Base-by-base conservation (phyloP, 2,113 vertebrate species). In the Esox niger region DNA sequence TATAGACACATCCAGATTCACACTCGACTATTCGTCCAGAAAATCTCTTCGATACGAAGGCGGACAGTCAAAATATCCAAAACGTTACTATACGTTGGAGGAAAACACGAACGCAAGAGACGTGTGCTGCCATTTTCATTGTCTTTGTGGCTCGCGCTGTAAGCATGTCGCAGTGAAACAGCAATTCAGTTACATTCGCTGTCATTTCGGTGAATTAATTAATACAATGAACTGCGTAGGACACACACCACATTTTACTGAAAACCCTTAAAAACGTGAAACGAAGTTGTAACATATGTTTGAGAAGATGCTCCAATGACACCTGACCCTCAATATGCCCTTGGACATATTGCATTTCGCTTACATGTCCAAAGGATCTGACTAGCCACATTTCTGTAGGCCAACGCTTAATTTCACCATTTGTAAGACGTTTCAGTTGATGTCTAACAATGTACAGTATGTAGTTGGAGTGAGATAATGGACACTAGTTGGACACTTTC, bases 231-330 rank as follows among this genome's bases (percentile, higher is more conserved):
- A 59, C 29, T 30, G 27, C 6, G 9, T 31, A 27, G 29, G 29
- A 15, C 27, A 59, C 29, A 32, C 6, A 27, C 17, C 27, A 31
- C 26, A 59, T 59, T 59, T 59, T 17, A 17, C 2, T 2, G 27
- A 30, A 29, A 59, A 9, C 6, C 17, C 20, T 21, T 23, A n/a
- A n/a, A n/a, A n/a, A n/a, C n/a, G n/a, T 59, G 13, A 20, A 59
- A 59, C 57, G 57, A 59, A 59, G 6, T 74, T 80, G 77, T 78
- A 80, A 81, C 82, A 82, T 47, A 71, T 52, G 35, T 2, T 62
- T 81, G 78, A 78, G 32, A 15, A 21, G 43, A 64, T 26, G 30
- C 15, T 17, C 21, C 60, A 11, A 3, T 56, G 70, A 74, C 82
- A 82, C 78, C 77, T 74, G 75, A 64, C 64, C 2, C 21, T 58